Base-by-base conservation (phyloP, 2,888 invertebrate genomes). In the Bellardia bayeri region DNA sequence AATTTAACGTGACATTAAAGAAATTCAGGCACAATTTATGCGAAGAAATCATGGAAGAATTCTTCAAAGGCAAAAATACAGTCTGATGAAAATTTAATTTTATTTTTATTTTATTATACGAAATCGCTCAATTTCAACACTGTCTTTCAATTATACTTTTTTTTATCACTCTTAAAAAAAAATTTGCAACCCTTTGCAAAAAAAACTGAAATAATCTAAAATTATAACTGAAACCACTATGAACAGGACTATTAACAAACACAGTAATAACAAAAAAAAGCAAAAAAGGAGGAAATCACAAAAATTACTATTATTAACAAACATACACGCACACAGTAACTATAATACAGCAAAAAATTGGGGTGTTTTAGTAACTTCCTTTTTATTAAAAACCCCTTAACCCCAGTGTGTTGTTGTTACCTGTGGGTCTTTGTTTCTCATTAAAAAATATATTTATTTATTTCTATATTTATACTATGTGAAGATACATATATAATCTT, bases 241-340 rank as follows among this genome's bases (percentile, higher is more conserved):
- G 78, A 82, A 82, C 54, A 72, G 69, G 82, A 87, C 84, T 74
- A 85, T 87, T 87, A 85, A 82, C 78, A 87, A 78, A 82, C 56
- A 63, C 63, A 58, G 75, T 45, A 16, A 64, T 45, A 74, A 71
- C 45, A 61, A 61, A 58, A 40, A 85, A 68, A 61, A 58, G n/a
- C 16, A 56, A 69, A n/a, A 9, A 79, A 85, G 23, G 23, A 23
- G 23, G 79, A 79, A 87, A 85, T 84, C 87, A 85, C 75, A 82
- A 85, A 78, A 87, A 87, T 85, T 87, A 87, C 82, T 87, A 71
- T 87, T 87, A 82, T 87, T 85, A 87, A 84, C 78, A 69, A 66
- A 58, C 72, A 30, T 30, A 68, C 54, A 40, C 63, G 42, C 45
- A 75, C 42, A 87, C 13, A 51, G 5, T 40, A 69, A 23, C 23